These are phyloP conservation scores for Acrocephalus scirpaceus DNA, from an alignment of 2,797 vertebrate species.

Conservation along the genomic window DNA sequence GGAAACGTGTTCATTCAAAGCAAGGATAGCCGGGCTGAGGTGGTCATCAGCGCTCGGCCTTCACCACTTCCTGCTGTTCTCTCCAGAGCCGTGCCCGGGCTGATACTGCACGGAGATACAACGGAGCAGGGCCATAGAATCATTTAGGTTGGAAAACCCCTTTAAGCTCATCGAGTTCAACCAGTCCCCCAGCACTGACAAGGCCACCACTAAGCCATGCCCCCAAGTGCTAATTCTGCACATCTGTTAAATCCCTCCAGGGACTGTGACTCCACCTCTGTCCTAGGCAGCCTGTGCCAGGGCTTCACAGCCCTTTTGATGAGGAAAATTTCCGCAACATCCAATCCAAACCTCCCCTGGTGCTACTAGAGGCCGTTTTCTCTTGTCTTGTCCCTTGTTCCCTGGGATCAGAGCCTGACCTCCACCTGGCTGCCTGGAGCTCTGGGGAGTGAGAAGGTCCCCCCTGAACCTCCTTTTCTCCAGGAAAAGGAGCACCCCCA, in stretches of 20 bases:
- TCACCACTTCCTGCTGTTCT: not conserved
- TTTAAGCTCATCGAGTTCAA: not conserved
- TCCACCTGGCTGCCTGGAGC: not conserved
- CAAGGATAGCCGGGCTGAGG: not conserved
- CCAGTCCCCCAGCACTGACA: not conserved
- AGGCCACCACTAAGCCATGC: not conserved
- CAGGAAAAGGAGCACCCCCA: not conserved
- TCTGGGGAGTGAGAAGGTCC: not conserved
- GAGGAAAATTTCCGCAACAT: not conserved
- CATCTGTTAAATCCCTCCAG: not conserved
- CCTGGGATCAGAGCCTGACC: not conserved
- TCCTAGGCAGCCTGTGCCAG: not conserved
- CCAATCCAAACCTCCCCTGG: not conserved
- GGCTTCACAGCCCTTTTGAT: not conserved
- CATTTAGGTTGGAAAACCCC: not conserved
- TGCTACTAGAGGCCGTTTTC: not conserved
- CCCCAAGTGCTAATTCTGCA: not conserved
- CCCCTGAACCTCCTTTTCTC: not conserved
- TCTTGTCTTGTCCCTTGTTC: not conserved
- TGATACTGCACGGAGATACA: fast-evolving
- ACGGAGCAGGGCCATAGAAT: fast-evolving
- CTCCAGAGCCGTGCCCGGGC: not conserved
- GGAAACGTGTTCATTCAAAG: not conserved
- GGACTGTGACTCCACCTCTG: not conserved
- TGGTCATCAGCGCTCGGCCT: not conserved